These are phyloP conservation scores for Sphaeramia orbicularis DNA, from an alignment of 2,797 vertebrate species.

Conservation along the genomic window DNA sequence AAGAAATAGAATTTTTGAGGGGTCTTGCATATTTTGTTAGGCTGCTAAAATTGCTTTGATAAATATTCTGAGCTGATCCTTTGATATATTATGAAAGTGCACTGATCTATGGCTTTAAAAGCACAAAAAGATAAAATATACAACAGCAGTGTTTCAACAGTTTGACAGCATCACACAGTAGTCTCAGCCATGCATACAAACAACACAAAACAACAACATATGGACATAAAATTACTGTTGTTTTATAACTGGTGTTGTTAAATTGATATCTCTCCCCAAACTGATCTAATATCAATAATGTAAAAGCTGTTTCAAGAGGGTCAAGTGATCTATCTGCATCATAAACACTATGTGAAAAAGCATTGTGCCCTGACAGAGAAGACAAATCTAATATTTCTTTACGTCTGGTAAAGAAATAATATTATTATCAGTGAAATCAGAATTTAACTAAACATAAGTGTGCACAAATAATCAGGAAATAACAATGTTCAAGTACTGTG, in stretches of 20 bases:
- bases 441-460: too few relatives aligned
- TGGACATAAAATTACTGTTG: neutral
- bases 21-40: constrained; percentile 50
- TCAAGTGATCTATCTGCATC: neutral
- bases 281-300: constrained; percentile 3
- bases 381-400: too few relatives aligned
- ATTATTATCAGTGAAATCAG: too few relatives aligned
- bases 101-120: constrained; percentile 49
- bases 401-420: neutral
- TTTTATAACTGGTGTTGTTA: neutral
- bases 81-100: constrained; percentile 60
- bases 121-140: constrained; percentile 51
- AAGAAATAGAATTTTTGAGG: constrained; percentile 52
- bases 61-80: constrained; percentile 41
- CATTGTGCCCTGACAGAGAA: too few relatives aligned
- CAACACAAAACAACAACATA: neutral
- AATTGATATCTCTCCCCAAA: neutral
- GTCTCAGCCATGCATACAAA: constrained; percentile 10
- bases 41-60: constrained; percentile 42
- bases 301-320: constrained; percentile 25
- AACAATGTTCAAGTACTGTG: too few relatives aligned
- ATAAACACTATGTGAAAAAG: too few relatives aligned
- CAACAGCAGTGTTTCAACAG: constrained; percentile 9
- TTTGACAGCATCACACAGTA: constrained; percentile 11
- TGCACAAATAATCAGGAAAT: too few relatives aligned